Evolutionary conservation across 2,888 invertebrate species (phyloP), one percentile per base, ranked within the genome.

Genomic region (Amiota mariae): DNA sequence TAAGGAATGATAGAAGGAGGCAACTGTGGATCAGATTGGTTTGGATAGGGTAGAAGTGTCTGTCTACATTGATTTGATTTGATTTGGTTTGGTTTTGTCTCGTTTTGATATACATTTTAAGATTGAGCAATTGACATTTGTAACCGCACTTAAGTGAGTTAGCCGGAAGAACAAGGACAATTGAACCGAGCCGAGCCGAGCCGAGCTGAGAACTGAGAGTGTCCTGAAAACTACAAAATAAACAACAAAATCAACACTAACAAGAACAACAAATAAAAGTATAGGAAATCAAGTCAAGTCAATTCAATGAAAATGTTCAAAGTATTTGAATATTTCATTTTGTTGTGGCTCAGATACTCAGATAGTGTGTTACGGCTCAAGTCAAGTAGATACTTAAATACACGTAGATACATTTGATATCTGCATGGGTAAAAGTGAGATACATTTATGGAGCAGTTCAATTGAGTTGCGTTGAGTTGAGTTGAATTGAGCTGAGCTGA

Each of bases 141-240:
- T 81, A 85, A 85, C 85, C 85, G 85, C 85, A 85, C 85, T 85
- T 85, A 84, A 81, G 83, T 75, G 81, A 77, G 63, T 63, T 63
- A 63, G 15, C 59, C 18, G 59, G 15, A 15, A 59, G 20, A 18
- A 20, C 54, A 54, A 54, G n/a, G 13, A 15, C 54, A 9, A 54
- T 54, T 11, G 36, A 36, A 6, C 36, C 36, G 36, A n/a, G n/a
- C n/a, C n/a, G n/a, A n/a, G n/a, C n/a, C n/a, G n/a, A n/a, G n/a
- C n/a, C n/a, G n/a, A n/a, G n/a, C n/a, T n/a, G n/a, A n/a, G n/a
- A 36, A 36, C 36, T 36, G 36, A 36, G 36, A 36, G 36, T 36
- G 36, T 36, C 36, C 36, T 36, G 36, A 36, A 36, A 36, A 36
- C 36, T 36, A 36, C 36, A 36, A 36, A 36, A 36, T 36, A 36